phyloP scores from a whole-genome alignment of 2,797 vertebrate species.

The Nyctibius grandis region DNA sequence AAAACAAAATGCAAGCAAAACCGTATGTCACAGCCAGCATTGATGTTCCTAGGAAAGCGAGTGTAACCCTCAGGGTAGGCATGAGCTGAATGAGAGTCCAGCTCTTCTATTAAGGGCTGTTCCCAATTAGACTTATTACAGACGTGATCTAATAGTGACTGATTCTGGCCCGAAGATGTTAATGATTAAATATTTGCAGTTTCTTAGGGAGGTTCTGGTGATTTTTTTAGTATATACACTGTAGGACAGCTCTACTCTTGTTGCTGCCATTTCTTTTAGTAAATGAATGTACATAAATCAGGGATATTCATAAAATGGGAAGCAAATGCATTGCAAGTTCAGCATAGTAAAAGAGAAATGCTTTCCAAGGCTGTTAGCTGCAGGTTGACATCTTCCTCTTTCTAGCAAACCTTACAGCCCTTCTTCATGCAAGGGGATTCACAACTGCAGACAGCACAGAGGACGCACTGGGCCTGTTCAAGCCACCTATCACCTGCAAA shows the following conservation, averaged over 20 bases:
- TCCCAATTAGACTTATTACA: neutral
- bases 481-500: neutral
- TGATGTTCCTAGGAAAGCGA: neutral
- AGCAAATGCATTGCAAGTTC: neutral
- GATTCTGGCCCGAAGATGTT: neutral
- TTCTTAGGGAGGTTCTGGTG: neutral
- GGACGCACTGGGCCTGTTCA: neutral
- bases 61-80: neutral
- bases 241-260: neutral
- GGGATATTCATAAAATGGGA: neutral
- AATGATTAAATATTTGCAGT: conserved; percentile 1
- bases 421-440: neutral
- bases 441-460: neutral
- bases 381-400: neutral
- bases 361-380: neutral
- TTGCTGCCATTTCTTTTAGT: neutral
- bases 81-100: neutral
- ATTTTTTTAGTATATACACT: neutral
- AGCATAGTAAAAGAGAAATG: rapidly evolving
- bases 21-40: neutral
- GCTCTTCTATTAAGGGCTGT: neutral
- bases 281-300: neutral
- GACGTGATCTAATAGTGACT: neutral
- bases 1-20: neutral
- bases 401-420: neutral